Percentiles rank a stretch among this genome's conserved stretches.
These are phyloP conservation scores for Bedellia somnulentella DNA, from an alignment of 2,888 invertebrate genomes.

Conservation along the genomic window DNA sequence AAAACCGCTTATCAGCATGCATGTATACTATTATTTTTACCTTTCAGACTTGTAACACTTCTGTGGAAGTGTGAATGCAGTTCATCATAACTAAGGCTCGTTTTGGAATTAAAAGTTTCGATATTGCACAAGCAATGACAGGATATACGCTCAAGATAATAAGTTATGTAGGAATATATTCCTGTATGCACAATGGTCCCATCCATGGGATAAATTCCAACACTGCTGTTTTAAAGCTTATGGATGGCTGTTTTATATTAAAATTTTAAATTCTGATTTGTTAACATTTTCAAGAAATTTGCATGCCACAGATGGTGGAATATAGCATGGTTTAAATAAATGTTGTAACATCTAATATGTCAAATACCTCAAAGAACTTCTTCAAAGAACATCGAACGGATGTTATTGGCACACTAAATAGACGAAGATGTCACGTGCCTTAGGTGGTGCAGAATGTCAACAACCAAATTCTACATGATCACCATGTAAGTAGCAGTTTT, in stretches of 20 bases:
- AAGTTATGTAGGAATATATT: conserved; percentile 9
- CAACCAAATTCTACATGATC: not conserved
- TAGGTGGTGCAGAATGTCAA: not conserved
- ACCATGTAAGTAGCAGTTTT: not conserved
- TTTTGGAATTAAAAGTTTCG: conserved; percentile 16
- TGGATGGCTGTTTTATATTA: conserved; percentile 6
- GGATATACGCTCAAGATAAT: conserved; percentile 8
- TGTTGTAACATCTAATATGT: no score
- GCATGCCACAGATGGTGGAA: conserved; percentile 13
- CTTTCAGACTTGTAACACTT: no score
- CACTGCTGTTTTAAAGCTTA: conserved; percentile 9
- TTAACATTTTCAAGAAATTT: no score
- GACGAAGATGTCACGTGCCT: conserved; percentile 6
- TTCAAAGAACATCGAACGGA: conserved; percentile 8
- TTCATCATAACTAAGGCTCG: no score
- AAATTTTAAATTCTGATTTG: conserved; percentile 9
- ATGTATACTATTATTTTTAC: no score
- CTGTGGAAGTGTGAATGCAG: no score
- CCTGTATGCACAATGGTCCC: not conserved
- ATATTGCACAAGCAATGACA: conserved; percentile 14
- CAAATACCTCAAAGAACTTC: conserved; percentile 7
- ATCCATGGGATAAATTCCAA: conserved; percentile 4
- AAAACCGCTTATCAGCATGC: no score
- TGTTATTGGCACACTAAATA: conserved; percentile 8
- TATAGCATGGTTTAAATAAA: no score